Evolutionary conservation across 2,113 vertebrate genomes (phyloP).

Genomic region (Centropristis striata): DNA sequence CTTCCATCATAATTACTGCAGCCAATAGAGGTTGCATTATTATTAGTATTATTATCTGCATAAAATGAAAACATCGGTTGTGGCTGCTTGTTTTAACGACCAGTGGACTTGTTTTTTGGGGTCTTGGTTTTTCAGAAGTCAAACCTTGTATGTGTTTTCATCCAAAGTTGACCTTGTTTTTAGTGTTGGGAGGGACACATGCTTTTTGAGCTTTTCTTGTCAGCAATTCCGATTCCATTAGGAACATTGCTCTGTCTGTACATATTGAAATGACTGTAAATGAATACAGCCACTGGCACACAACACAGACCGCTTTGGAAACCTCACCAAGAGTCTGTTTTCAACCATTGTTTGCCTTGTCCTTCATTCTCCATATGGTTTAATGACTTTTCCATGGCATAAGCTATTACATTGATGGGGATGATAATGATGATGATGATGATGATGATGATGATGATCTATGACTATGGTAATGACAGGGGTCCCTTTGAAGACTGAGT

Average conservation of each 20-base stretch:
- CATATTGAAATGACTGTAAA: slow-evolving; percentile 25
- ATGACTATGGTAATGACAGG: slow-evolving; percentile 5
- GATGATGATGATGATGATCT: slow-evolving; percentile 38
- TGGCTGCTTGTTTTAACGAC: no score
- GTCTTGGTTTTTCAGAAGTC: background rate
- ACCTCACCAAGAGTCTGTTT: slow-evolving; percentile 36
- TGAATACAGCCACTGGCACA: slow-evolving; percentile 27
- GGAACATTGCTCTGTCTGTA: slow-evolving; percentile 17
- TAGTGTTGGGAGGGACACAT: background rate
- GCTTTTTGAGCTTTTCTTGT: slow-evolving; percentile 11
- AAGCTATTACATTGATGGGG: slow-evolving; percentile 44
- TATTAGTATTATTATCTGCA: no score
- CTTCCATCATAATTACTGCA: no score
- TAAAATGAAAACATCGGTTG: no score
- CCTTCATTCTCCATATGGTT: slow-evolving; percentile 4
- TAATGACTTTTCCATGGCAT: slow-evolving; percentile 56
- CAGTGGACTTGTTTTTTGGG: no score
- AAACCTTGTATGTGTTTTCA: background rate
- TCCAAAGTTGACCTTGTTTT: slow-evolving; percentile 1
- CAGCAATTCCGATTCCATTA: slow-evolving; percentile 22
- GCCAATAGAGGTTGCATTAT: no score
- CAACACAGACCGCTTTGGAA: slow-evolving; percentile 27
- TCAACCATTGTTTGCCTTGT: slow-evolving; percentile 52
- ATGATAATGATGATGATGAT: slow-evolving; percentile 42
- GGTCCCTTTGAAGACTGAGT: slow-evolving; percentile 14